Percentiles rank a stretch among this genome's conserved stretches.
These are phyloP conservation scores for Eurypyga helias DNA, from an alignment of 2,113 vertebrate species.

Conservation along the genomic window DNA sequence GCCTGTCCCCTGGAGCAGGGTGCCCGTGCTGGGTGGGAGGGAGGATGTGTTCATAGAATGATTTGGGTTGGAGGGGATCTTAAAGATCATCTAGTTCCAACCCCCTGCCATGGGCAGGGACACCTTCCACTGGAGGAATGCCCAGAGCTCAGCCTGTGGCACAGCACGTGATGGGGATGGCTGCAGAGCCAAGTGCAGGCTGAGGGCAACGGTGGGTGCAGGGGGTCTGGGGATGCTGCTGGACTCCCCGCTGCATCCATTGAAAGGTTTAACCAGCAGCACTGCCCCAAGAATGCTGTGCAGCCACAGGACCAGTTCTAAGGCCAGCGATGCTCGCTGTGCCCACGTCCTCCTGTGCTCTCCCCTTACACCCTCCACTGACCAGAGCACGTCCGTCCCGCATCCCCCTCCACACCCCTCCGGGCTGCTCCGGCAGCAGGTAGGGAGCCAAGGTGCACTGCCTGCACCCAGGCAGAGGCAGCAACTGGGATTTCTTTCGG, in stretches of 20 bases:
- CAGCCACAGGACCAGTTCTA: accelerated
- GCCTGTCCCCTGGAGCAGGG: neutral
- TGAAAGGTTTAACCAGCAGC: neutral
- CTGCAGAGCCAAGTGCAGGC: neutral
- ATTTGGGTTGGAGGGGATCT: no score
- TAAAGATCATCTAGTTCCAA: no score
- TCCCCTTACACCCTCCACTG: neutral
- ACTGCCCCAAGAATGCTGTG: accelerated
- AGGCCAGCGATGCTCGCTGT: accelerated
- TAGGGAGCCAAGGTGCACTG: neutral
- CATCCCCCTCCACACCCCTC: neutral
- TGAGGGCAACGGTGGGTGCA: neutral
- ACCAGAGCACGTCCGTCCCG: accelerated
- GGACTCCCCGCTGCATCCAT: accelerated
- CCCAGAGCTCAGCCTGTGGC: neutral
- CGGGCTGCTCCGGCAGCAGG: neutral
- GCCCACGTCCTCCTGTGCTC: neutral
- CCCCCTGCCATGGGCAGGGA: no score
- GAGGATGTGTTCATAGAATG: neutral
- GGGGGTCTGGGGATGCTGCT: neutral
- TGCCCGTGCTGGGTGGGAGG: no score
- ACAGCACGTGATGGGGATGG: neutral
- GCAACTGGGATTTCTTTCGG: neutral
- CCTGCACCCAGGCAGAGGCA: neutral
- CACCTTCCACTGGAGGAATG: neutral